These are phyloP conservation scores for Acanthosepion esculentum DNA, from an alignment of 2,888 invertebrate genomes.

Conservation along the genomic window DNA sequence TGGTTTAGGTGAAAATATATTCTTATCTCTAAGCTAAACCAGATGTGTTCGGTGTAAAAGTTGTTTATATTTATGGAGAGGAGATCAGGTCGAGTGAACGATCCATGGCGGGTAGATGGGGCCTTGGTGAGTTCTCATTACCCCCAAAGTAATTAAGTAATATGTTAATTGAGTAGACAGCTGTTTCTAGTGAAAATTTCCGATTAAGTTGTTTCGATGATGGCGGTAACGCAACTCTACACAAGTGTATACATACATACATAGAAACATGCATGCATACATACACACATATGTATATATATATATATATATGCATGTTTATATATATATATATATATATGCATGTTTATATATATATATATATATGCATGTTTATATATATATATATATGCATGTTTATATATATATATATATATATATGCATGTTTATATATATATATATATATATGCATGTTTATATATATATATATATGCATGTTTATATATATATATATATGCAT, in stretches of 20 bases:
- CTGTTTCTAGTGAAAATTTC: not conserved
- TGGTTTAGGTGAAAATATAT: not conserved
- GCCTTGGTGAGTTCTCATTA: not conserved
- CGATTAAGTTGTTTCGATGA: not conserved
- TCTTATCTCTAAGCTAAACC: not conserved
- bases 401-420: too few species aligned
- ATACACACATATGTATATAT: too few species aligned
- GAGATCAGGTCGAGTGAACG: not conserved
- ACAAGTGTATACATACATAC: too few species aligned
- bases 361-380: too few species aligned
- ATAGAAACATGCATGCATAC: too few species aligned
- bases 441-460: not conserved
- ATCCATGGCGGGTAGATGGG: not conserved
- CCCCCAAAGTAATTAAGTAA: not conserved
- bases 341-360: too few species aligned
- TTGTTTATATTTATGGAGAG: not conserved
- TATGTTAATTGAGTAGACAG: constrained; percentile 33
- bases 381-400: too few species aligned
- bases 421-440: not conserved
- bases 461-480: too few species aligned
- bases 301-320: too few species aligned
- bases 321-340: too few species aligned
- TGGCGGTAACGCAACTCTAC: not conserved
- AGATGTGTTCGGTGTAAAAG: not conserved
- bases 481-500: too few species aligned